phyloP scores from a whole-genome alignment of 2,797 vertebrate species.

The Darevskia mixta region DNA sequence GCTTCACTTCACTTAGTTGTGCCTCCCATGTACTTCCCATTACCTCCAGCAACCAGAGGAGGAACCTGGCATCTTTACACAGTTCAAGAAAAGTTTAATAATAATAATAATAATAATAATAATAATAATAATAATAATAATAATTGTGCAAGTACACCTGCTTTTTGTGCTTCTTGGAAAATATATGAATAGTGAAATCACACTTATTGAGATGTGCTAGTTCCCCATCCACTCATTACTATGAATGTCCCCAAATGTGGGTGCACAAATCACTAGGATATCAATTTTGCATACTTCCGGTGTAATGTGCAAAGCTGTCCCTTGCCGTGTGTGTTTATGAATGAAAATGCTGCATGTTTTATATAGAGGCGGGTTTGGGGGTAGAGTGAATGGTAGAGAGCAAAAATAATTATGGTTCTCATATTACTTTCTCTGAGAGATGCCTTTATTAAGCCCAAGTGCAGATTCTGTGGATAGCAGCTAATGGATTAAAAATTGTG shows the following conservation, averaged over 20 bases:
- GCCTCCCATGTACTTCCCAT: background rate
- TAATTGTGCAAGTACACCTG: background rate
- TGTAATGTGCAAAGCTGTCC: background rate
- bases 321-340: background rate
- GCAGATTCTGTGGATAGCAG: conserved; percentile 24
- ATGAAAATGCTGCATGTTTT: background rate
- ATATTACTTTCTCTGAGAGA: background rate
- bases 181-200: background rate
- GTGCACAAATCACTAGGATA: background rate
- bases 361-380: background rate
- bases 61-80: background rate
- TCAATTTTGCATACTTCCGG: background rate
- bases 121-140: too few species aligned
- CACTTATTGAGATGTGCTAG: background rate
- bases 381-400: conserved; percentile 4
- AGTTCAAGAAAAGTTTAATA: background rate
- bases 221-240: background rate
- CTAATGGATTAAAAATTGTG: conserved; percentile 14
- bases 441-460: conserved; percentile 16
- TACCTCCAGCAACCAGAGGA: background rate
- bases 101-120: too few species aligned
- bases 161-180: background rate
- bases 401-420: conserved; percentile 7
- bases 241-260: background rate
- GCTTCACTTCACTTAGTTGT: background rate